Conservation (phyloP, 1,140 invertebrate species). For the Ceratoteleas bidentatus region DNA sequence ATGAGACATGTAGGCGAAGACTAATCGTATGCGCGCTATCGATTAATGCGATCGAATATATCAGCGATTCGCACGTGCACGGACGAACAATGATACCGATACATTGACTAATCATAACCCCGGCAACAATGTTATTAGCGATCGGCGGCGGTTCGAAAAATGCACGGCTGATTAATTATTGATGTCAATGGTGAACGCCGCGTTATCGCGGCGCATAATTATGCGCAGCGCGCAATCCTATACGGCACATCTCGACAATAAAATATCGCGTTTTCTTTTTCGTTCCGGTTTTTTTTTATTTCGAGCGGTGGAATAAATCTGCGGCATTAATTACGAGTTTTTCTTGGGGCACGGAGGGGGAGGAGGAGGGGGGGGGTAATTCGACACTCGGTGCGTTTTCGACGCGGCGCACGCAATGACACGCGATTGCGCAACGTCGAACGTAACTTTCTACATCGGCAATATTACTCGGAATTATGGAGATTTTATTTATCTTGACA, state of each 20-base stretch:
- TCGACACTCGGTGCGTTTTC: too few relatives aligned
- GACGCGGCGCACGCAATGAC: constrained; percentile 21
- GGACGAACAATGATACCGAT: constrained; percentile 37
- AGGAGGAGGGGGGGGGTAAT: too few relatives aligned
- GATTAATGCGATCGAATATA: constrained; percentile 58
- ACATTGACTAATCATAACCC: constrained; percentile 17
- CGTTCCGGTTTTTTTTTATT: too few relatives aligned
- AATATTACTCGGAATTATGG: constrained; percentile 57
- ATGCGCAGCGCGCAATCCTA: too few relatives aligned
- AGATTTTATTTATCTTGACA: constrained; percentile 68
- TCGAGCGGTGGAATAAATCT: too few relatives aligned
- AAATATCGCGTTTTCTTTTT: too few relatives aligned
- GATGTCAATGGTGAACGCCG: too few relatives aligned
- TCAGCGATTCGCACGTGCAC: constrained; percentile 47
- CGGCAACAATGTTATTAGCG: constrained; percentile 9
- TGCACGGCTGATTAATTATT: background rate
- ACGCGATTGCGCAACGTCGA: constrained; percentile 50
- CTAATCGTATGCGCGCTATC: constrained; percentile 51
- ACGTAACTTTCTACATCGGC: constrained; percentile 48
- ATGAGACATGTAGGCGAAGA: constrained; percentile 51
- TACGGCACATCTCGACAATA: too few relatives aligned
- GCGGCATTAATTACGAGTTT: too few relatives aligned
- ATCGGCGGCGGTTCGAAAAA: constrained; percentile 5
- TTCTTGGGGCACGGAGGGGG: too few relatives aligned
- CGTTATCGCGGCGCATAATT: too few relatives aligned